A percentile compares a stretch with the other conserved stretches of the same genome.
Conservation (phyloP, 2,113 vertebrate genomes). For the Crotalus helleri region DNA sequence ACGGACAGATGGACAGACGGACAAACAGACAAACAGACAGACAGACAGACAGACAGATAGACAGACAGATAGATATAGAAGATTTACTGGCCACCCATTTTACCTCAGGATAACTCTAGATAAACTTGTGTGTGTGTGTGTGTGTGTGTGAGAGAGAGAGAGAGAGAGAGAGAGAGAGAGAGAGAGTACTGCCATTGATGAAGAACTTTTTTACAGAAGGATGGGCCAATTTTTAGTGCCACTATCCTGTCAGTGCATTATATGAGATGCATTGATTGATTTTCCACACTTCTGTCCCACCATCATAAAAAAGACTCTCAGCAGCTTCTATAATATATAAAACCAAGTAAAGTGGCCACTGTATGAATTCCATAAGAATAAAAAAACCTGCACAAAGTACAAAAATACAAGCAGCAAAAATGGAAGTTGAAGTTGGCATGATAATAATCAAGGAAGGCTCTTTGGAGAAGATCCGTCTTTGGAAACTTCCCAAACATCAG, state of each 20-base stretch:
- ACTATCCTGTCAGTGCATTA: background rate
- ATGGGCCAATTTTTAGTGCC: background rate
- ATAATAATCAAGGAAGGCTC: background rate
- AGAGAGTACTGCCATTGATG: background rate
- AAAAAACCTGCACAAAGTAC: background rate
- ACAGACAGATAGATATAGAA: too few species aligned
- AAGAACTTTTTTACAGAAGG: background rate
- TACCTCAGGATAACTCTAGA: too few species aligned
- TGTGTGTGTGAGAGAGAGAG: too few species aligned
- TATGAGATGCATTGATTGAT: background rate
- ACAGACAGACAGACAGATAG: too few species aligned
- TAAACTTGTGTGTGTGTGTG: too few species aligned
- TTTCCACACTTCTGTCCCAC: background rate
- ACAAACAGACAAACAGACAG: too few species aligned
- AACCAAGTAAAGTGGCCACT: background rate
- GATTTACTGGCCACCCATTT: too few species aligned
- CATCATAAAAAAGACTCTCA: background rate
- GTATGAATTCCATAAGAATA: background rate
- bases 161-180: too few species aligned
- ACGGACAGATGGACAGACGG: too few species aligned
- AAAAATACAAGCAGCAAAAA: background rate
- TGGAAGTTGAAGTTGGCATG: background rate
- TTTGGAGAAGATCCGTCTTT: background rate
- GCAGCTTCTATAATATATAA: background rate
- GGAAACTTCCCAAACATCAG: background rate